Base-by-base conservation (phyloP, 2,888 invertebrate species). In the Perithous albicinctus region DNA sequence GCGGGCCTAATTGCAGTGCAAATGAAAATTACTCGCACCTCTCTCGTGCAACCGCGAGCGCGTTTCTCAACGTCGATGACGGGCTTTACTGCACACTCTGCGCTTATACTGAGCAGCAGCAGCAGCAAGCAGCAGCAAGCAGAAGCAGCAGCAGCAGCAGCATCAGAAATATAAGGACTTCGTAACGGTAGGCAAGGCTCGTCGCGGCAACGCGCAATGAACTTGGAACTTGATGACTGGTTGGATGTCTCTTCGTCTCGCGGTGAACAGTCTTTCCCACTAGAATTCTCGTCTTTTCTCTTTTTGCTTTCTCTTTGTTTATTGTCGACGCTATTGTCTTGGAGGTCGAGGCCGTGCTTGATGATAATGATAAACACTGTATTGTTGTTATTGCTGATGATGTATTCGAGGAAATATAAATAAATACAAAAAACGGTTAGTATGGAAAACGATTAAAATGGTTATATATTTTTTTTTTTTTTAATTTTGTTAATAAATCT, bases 161-260 rank as follows among this genome's bases (percentile, higher is more conserved):
- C 20, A 26, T 32, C 8, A 15, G 35, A 54, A 64, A 70, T 54
- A 48, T 41, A 35, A 72, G 46, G 38, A 46, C 15, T 46, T 38
- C 12, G 41, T 69, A 74, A 79, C 73, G 74, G 79, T 20, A 51
- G 32, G 63, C 12, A 32, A 59, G 61, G 41, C 26, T 38, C 48
- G 80, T 51, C 15, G 59, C 59, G 54, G n/a, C 56, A 15, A 18
- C 73, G 76, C 72, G 77, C 67, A 66, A 72, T 66, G 80, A 72
- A 72, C 77, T 81, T 59, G 77, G 63, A 73, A 77, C 69, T 56
- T 73, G 77, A 73, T 73, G 77, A 77, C 73, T 73, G 67, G 73
- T 77, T 63, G 54, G 56, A 29, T 77, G 80, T 73, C 43, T 73
- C 73, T 54, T 18, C 23, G 38, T 69, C 67, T 67, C 51, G 35